A percentile compares a stretch with the other conserved stretches of the same genome.
These are phyloP conservation scores for Hemibagrus wyckioides DNA, from an alignment of 2,113 vertebrate genomes.

Conservation along the genomic window DNA sequence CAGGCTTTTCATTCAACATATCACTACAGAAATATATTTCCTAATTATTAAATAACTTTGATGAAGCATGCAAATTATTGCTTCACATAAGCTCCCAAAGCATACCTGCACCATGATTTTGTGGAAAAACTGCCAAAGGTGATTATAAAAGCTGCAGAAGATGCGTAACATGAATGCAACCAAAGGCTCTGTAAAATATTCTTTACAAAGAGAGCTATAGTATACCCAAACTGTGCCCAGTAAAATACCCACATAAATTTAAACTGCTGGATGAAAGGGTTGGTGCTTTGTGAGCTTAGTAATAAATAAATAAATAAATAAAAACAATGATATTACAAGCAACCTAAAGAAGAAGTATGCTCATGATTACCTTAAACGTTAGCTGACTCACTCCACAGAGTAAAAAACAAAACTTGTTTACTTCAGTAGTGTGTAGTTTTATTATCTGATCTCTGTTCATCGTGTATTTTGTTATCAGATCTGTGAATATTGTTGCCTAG, in stretches of 20 bases:
- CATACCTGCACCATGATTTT: not conserved
- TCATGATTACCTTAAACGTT: too few species aligned
- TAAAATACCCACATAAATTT: not conserved
- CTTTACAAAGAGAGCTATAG: not conserved
- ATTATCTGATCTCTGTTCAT: not conserved
- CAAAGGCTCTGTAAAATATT: not conserved
- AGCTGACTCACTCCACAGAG: too few species aligned
- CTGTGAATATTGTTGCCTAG: not conserved
- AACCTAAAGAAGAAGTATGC: too few species aligned
- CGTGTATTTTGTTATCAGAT: not conserved
- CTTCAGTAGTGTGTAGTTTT: not conserved
- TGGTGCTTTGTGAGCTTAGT: not conserved
- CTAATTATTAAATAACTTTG: not conserved
- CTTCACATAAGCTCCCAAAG: not conserved
- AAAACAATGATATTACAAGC: not conserved
- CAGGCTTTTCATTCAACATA: too few species aligned
- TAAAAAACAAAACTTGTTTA: not conserved
- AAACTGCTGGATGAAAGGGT: not conserved
- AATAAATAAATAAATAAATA: too few species aligned
- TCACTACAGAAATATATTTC: not conserved
- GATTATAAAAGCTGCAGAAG: not conserved
- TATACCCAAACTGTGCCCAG: not conserved
- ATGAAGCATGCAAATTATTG: not conserved
- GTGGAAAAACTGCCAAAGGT: not conserved
- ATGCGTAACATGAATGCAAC: not conserved